These are phyloP conservation scores for Chorisops tibialis DNA, from an alignment of 2,888 invertebrate species.

Conservation along the genomic window DNA sequence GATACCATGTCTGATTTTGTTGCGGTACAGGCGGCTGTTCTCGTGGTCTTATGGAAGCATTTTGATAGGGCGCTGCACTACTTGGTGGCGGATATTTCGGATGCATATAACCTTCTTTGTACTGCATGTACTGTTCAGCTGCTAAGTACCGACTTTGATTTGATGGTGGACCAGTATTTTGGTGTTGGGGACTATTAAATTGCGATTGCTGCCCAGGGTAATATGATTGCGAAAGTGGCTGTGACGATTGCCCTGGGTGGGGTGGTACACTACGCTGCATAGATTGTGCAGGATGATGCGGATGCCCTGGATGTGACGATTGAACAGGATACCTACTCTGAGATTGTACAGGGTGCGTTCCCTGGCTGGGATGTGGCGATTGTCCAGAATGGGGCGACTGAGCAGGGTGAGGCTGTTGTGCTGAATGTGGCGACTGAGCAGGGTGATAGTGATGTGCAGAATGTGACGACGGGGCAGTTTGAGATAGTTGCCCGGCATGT, in stretches of 20 bases:
- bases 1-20: slow-evolving; percentile 18
- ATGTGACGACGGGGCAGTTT: neutral
- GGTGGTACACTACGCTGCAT: too few relatives aligned
- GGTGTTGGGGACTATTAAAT: too few relatives aligned
- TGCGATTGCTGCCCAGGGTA: too few relatives aligned
- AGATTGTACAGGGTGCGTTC: too few relatives aligned
- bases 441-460: neutral
- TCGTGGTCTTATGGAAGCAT: slow-evolving; percentile 36
- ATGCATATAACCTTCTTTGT: slow-evolving; percentile 31
- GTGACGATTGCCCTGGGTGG: too few relatives aligned
- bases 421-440: neutral
- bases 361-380: too few relatives aligned
- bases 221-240: too few relatives aligned
- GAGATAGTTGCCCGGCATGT: too few relatives aligned
- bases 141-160: too few relatives aligned
- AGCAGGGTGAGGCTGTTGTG: too few relatives aligned
- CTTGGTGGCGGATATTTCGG: neutral
- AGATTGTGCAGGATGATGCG: slow-evolving; percentile 39
- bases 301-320: slow-evolving; percentile 43
- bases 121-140: neutral
- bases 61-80: neutral
- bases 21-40: slow-evolving; percentile 32
- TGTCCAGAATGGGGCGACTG: neutral
- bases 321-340: slow-evolving; percentile 33
- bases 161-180: too few relatives aligned